Evolutionary conservation across 2,113 vertebrate genomes (phyloP).

Genomic region (Dicerorhinus sumatrensis): DNA sequence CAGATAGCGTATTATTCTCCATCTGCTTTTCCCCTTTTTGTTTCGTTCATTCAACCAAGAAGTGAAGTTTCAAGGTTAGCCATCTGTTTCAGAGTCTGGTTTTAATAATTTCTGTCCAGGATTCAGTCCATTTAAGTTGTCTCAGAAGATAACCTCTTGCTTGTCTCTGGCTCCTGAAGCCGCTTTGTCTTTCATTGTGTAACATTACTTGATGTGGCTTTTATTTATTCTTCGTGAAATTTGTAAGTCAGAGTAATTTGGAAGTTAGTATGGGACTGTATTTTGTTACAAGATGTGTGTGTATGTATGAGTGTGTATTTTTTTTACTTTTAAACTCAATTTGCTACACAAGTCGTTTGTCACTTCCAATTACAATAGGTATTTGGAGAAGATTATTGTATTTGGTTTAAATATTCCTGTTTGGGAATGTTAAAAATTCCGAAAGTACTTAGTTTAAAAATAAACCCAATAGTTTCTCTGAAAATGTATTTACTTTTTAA

Average conservation of each 20-base stretch:
- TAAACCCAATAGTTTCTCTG: slow-evolving; percentile 1
- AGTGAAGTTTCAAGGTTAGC: background rate
- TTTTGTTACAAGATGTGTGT: slow-evolving; percentile 22
- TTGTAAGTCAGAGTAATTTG: slow-evolving; percentile 23
- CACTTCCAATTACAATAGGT: slow-evolving; percentile 12
- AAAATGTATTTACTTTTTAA: slow-evolving; percentile 32
- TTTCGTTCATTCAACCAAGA: background rate
- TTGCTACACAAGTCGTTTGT: background rate
- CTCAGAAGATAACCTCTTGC: slow-evolving; percentile 11
- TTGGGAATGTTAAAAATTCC: slow-evolving; percentile 53
- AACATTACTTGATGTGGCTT: background rate
- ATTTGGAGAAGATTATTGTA: slow-evolving; percentile 43
- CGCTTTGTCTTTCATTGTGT: background rate
- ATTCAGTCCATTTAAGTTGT: slow-evolving; percentile 8
- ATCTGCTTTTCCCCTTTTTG: background rate
- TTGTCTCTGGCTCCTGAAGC: background rate
- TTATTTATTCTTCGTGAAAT: slow-evolving; percentile 49
- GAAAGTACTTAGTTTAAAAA: slow-evolving; percentile 49
- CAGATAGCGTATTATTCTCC: background rate
- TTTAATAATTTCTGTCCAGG: slow-evolving; percentile 32
- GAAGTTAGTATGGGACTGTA: slow-evolving; percentile 35
- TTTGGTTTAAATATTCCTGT: slow-evolving; percentile 41
- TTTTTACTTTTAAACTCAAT: slow-evolving; percentile 30
- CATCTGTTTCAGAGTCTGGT: background rate
- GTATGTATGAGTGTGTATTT: background rate